Evolutionary conservation across 2,888 invertebrate genomes (phyloP).

Genomic region (Cataglyphis cursor): DNA sequence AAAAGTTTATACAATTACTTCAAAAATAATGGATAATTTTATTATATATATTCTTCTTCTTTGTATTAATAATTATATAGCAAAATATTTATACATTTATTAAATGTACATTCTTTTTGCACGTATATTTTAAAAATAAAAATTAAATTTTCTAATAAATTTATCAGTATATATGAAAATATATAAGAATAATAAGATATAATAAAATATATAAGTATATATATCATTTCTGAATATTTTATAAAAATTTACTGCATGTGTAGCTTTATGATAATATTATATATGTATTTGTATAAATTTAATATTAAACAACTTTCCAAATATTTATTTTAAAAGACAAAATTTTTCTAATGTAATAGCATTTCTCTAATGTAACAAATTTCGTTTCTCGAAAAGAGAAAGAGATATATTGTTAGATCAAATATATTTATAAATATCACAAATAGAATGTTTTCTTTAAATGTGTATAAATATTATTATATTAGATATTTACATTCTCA

Average conservation of each 20-base stretch:
- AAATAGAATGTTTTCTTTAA: neutral
- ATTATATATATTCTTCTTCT: neutral
- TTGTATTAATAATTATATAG: neutral
- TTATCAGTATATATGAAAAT: neutral
- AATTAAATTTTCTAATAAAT: neutral
- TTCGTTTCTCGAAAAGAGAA: neutral
- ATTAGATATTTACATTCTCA: constrained; percentile 5
- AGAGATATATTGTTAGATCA: neutral
- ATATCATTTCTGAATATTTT: neutral
- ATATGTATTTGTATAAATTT: neutral
- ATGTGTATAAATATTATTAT: neutral
- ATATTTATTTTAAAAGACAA: neutral
- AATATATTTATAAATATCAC: neutral
- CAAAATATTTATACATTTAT: neutral
- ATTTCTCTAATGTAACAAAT: neutral
- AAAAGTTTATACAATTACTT: neutral
- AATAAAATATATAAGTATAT: too few species aligned
- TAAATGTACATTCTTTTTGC: neutral
- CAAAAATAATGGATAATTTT: neutral
- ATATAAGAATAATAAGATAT: too few species aligned
- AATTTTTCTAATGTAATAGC: neutral
- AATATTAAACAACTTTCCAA: neutral
- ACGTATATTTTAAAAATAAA: neutral
- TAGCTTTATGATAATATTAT: neutral
- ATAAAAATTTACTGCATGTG: neutral